phyloP scores from a whole-genome alignment of 2,113 vertebrate species.

The Thryonomys swinderianus region DNA sequence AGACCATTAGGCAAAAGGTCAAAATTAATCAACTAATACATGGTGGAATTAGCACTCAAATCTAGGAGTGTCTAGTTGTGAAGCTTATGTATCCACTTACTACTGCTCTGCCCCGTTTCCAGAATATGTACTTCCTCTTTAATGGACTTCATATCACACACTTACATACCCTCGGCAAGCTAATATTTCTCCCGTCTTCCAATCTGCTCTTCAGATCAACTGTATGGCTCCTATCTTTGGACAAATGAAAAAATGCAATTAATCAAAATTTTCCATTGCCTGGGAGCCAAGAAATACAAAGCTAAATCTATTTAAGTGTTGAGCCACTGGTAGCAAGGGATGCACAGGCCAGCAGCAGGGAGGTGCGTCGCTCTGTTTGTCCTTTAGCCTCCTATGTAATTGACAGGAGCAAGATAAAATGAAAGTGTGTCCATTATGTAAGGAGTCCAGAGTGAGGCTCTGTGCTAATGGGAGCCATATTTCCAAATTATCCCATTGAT shows the following conservation, averaged over 20 bases:
- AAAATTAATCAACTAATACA: not conserved
- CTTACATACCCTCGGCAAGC: not conserved
- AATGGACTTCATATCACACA: not conserved
- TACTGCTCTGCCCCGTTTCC: not conserved
- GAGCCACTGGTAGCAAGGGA: no score
- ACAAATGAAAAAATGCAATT: conserved; percentile 25
- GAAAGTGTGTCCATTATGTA: conserved; percentile 47
- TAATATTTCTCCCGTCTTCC: not conserved
- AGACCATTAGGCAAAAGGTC: not conserved
- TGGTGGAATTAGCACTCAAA: not conserved
- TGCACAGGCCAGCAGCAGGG: not conserved
- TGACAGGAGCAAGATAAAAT: not conserved
- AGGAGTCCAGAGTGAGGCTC: conserved; percentile 39
- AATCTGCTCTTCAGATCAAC: conserved; percentile 5
- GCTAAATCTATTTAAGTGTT: conserved; percentile 40
- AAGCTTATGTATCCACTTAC: not conserved
- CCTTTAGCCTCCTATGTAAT: not conserved
- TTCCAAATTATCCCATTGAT: conserved; percentile 72
- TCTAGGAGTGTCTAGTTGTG: not conserved
- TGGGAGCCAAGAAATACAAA: not conserved
- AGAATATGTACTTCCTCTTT: not conserved
- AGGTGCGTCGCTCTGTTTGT: not conserved
- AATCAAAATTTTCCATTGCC: conserved; percentile 22
- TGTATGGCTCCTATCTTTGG: not conserved
- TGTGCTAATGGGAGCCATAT: conserved; percentile 61